Conservation (phyloP, 2,888 invertebrate genomes). For the Strigamia transsilvanica region DNA sequence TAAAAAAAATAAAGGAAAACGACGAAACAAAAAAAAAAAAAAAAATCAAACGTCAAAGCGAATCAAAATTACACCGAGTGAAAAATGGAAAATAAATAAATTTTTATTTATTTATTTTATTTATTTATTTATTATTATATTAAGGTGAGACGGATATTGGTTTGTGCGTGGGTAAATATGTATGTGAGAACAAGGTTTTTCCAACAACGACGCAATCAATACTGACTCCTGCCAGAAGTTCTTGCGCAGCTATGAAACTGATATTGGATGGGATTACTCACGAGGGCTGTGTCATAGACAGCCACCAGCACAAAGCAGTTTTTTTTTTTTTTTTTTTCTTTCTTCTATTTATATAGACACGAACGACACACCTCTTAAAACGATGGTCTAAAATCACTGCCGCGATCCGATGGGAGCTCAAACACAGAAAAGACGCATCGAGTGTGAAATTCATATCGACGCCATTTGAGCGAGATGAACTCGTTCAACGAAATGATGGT, state of each 20-base stretch:
- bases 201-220: conserved; percentile 28
- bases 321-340: background rate
- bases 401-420: conserved; percentile 29
- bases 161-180: conserved; percentile 17
- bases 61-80: background rate
- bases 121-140: background rate
- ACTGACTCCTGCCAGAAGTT: conserved; percentile 41
- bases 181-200: conserved; percentile 40
- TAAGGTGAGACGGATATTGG: background rate
- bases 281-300: conserved; percentile 33
- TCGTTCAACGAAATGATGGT: conserved; percentile 39
- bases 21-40: background rate
- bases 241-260: conserved; percentile 29
- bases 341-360: background rate
- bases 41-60: background rate
- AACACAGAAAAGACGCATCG: conserved; percentile 38
- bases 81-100: background rate
- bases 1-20: background rate
- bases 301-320: conserved; percentile 11
- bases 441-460: conserved; percentile 42
- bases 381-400: conserved; percentile 36
- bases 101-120: background rate
- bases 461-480: conserved; percentile 41
- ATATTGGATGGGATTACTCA: conserved; percentile 42
- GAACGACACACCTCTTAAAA: conserved; percentile 27